Evolutionary conservation across 2,113 vertebrate genomes (phyloP), one percentile per base, ranked within the genome.

Genomic region (Podarcis muralis): DNA sequence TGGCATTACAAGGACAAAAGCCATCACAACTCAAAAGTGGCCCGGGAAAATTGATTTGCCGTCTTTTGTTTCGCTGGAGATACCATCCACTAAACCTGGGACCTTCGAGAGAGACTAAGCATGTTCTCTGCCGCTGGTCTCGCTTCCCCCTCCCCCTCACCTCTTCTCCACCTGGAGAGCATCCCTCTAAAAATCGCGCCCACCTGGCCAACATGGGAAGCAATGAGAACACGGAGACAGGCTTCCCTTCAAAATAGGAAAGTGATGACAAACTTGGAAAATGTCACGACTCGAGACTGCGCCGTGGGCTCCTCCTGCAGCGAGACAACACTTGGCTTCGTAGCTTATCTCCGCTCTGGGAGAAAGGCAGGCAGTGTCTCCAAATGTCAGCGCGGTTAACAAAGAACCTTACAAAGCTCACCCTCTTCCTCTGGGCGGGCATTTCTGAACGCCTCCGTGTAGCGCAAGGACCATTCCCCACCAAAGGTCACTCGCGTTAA

Each of bases 261-360:
- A 90, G 94, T 90, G 95, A 95, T 94, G 95, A 96, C 94, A 96
- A 93, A 91, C 72, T 37, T 13, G 78, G 48, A 95, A 84, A 95
- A 95, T 94, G 94, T 94, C 91, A 94, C 0, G 6, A 27, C 92
- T 88, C 35, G 11, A 68, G 75, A 68, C 72, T 86, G 22, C 91
- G 82, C 74, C 1, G 27, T 71, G 89, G 83, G 4, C 72, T 75
- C 90, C 68, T 57, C 43, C 6, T 9, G 81, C 78, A 32, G n/a
- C 68, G 9, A 74, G 1, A n/a, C 82, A 89, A 90, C 93, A 92
- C 94, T 78, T 85, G 88, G 92, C 93, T 95, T 92, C 93, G 87
- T 37, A 90, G 85, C 85, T 96, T 95, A 95, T 96, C 95, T 94
- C 84, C 35, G 62, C 48, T 82, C 16, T 76, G 90, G 75, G 91